Conservation (phyloP, 2,113 vertebrate species). For the Hippocampus barbouri region DNA sequence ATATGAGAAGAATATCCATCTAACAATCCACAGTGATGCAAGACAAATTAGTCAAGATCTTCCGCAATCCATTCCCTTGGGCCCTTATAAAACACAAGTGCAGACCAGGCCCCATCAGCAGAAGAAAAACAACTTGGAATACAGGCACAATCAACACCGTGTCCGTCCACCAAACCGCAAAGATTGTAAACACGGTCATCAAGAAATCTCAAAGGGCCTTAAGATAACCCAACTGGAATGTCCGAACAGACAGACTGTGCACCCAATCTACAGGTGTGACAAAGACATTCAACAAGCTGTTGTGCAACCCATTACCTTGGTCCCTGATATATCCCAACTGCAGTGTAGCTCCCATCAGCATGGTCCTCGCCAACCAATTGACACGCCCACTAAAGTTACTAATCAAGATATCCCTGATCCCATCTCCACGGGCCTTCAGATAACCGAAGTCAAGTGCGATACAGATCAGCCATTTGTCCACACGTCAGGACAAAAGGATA, state of each 20-base stretch:
- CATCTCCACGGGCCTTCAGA: background rate
- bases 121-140: background rate
- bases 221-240: conserved; percentile 2
- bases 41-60: background rate
- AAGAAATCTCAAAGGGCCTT: conserved; percentile 6
- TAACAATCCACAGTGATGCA: background rate
- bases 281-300: background rate
- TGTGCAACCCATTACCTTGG: background rate
- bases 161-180: background rate
- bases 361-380: background rate
- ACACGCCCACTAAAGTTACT: background rate
- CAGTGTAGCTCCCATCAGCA: background rate
- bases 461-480: background rate
- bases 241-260: background rate
- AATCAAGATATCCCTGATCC: background rate
- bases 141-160: background rate
- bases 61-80: background rate
- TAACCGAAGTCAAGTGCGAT: background rate
- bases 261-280: background rate
- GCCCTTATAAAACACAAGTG: background rate
- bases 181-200: background rate
- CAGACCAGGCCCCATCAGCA: conserved; percentile 1
- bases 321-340: background rate
- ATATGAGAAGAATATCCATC: background rate
- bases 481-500: background rate